phyloP scores from a whole-genome alignment of 1,140 invertebrate genomes.

The Telenomus remus region DNA sequence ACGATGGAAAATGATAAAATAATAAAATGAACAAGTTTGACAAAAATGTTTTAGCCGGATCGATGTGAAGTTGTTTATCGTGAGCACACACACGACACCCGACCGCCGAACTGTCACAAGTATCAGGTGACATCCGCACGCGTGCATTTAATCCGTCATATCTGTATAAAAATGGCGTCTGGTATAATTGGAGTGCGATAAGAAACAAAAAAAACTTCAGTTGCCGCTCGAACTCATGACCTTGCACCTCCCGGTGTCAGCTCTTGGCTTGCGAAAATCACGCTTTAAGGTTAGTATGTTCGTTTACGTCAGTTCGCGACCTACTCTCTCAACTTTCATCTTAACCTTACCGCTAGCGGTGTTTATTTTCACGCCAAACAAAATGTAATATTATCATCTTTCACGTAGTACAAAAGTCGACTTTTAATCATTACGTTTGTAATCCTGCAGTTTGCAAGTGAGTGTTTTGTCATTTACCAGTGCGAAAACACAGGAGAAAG shows the following conservation, averaged over 20 bases:
- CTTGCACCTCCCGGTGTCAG: conserved; percentile 13
- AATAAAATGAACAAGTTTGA: too few relatives aligned
- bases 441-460: too few relatives aligned
- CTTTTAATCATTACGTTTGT: too few relatives aligned
- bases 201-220: conserved; percentile 27
- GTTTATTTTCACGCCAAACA: too few relatives aligned
- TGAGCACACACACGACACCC: neutral
- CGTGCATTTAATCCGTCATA: conserved; percentile 3
- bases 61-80: too few relatives aligned
- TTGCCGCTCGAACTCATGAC: conserved; percentile 25
- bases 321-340: neutral
- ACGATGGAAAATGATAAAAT: too few relatives aligned
- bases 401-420: too few relatives aligned
- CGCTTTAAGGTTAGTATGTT: conserved; percentile 15
- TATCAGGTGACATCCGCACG: conserved; percentile 21
- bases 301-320: neutral
- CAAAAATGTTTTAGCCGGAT: too few relatives aligned
- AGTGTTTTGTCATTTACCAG: too few relatives aligned
- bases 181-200: conserved; percentile 38
- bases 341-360: conserved; percentile 2
- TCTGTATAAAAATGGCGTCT: conserved; percentile 37
- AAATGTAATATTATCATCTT: too few relatives aligned
- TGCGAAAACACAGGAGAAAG: too few relatives aligned
- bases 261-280: conserved; percentile 10
- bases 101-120: neutral